Evolutionary conservation across 2,888 invertebrate species (phyloP).

Genomic region (Cephus pygmeus): DNA sequence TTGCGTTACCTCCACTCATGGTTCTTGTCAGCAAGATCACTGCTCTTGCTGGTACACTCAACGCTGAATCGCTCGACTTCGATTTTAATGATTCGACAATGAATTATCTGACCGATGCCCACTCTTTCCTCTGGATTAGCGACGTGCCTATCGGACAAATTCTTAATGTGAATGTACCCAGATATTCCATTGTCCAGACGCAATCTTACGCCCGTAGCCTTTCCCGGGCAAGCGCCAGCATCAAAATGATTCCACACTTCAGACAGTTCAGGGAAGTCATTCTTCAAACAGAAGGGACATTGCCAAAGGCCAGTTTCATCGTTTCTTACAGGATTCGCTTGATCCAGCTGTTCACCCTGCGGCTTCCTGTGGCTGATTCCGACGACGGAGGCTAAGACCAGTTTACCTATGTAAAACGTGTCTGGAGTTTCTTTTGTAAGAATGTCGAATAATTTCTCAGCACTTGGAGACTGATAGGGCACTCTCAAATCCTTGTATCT

Average conservation of each 20-base stretch:
- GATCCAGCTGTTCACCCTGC: constrained; percentile 92
- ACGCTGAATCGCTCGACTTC: constrained; percentile 94
- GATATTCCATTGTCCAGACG: constrained; percentile 92
- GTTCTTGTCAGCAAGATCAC: constrained; percentile 91
- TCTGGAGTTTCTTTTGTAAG: constrained; percentile 96
- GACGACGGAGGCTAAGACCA: constrained; percentile 83
- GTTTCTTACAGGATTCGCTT: constrained; percentile 94
- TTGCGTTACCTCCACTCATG: constrained; percentile 82
- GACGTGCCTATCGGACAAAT: constrained; percentile 93
- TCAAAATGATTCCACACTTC: constrained; percentile 99
- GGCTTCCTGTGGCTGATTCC: constrained; percentile 90
- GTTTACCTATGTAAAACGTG: constrained; percentile 88
- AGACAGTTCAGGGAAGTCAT: constrained; percentile 94
- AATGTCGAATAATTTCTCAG: constrained; percentile 93
- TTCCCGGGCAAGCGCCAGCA: constrained; percentile 94
- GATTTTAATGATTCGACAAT: constrained; percentile 93
- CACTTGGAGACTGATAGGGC: constrained; percentile 80
- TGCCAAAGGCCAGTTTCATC: constrained; percentile 97
- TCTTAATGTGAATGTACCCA: constrained; percentile 94
- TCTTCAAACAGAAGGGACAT: constrained; percentile 96
- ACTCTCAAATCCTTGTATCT: constrained; percentile 91
- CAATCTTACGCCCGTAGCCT: constrained; percentile 91
- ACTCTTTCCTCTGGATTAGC: constrained; percentile 94
- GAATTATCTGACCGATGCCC: constrained; percentile 83
- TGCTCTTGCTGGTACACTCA: constrained; percentile 93